Conservation (phyloP, 2,113 vertebrate species). For the Macrotis lagotis region DNA sequence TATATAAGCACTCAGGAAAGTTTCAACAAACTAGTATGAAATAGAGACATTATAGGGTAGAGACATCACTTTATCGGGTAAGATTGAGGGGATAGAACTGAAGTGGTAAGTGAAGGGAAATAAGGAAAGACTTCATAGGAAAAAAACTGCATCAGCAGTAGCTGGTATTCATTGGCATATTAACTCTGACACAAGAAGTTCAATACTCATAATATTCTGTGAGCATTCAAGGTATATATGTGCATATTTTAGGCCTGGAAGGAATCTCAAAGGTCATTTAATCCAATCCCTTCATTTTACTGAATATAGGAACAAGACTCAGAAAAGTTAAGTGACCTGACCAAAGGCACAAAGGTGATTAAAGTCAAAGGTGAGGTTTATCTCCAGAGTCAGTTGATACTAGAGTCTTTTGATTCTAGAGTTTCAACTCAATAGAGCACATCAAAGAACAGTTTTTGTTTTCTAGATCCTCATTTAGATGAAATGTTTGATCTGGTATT, state of each 20-base stretch:
- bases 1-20: neutral
- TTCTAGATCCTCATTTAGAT: neutral
- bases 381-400: constrained; percentile 3
- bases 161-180: neutral
- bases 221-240: neutral
- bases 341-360: neutral
- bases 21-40: neutral
- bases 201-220: neutral
- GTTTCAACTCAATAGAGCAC: neutral
- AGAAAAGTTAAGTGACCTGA: constrained; percentile 18
- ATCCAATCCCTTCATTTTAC: neutral
- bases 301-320: neutral
- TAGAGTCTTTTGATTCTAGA: neutral
- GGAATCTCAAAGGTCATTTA: neutral
- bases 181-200: neutral
- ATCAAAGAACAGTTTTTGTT: neutral
- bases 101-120: neutral
- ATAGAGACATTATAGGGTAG: neutral
- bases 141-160: neutral
- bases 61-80: neutral
- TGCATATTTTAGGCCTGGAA: neutral
- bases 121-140: neutral
- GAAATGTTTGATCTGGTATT: neutral
- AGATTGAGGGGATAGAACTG: neutral
- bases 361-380: constrained; percentile 23